phyloP scores from a whole-genome alignment of 2,113 vertebrate genomes.

The Myiopsitta monachus region DNA sequence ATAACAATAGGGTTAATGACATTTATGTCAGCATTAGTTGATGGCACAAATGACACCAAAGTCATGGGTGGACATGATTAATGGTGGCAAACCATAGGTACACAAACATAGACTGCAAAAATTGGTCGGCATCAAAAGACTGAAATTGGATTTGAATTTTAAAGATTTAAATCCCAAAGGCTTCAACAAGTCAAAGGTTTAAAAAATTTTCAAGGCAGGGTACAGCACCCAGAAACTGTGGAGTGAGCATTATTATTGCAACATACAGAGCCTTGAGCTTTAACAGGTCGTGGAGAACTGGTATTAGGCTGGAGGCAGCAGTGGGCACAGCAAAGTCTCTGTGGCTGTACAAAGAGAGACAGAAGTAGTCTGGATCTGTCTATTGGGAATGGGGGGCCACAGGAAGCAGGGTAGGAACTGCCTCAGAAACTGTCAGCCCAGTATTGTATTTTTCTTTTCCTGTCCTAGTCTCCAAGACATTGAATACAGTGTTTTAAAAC shows the following conservation, averaged over 20 bases:
- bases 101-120: neutral
- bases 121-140: neutral
- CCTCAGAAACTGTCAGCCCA: neutral
- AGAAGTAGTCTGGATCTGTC: neutral
- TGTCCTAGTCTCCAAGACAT: neutral
- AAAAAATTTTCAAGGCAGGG: neutral
- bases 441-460: neutral
- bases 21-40: conserved; percentile 3
- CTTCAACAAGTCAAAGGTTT: neutral
- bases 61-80: neutral
- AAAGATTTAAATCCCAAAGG: neutral
- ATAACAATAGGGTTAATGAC: conserved; percentile 10
- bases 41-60: conserved; percentile 8
- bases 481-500: conserved; percentile 1
- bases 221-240: neutral
- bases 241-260: neutral
- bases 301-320: neutral
- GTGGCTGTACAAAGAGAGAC: neutral
- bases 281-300: neutral
- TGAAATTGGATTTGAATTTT: neutral
- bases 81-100: neutral
- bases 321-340: neutral
- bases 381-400: neutral
- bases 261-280: neutral
- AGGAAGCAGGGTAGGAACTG: conserved; percentile 1